Percentiles rank a stretch among this genome's conserved stretches.
Conservation (phyloP, 2,113 vertebrate genomes). For the Gymnorhina tibicen region DNA sequence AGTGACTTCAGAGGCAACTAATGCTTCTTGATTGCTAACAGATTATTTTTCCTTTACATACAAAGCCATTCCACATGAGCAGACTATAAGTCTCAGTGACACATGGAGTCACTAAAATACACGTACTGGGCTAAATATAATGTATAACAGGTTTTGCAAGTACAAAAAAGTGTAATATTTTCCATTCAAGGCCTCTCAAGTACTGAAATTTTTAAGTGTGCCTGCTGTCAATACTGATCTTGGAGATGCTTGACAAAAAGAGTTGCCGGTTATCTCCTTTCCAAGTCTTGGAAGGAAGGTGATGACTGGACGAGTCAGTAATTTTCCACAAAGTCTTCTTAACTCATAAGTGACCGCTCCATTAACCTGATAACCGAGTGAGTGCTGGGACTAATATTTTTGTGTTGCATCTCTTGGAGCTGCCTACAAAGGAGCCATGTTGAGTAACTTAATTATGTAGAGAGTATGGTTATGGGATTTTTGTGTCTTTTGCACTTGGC, state of each 20-base stretch:
- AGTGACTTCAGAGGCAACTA: constrained; percentile 24
- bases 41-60: constrained; percentile 14
- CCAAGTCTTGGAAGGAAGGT: background rate
- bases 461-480: background rate
- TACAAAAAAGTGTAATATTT: constrained; percentile 3
- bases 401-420: background rate
- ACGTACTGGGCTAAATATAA: background rate
- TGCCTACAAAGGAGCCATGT: rapidly evolving
- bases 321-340: background rate
- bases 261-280: background rate
- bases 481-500: background rate
- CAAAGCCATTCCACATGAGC: background rate
- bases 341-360: background rate
- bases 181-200: background rate
- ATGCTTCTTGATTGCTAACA: background rate
- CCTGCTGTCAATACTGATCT: background rate
- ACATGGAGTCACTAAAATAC: background rate
- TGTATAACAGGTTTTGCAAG: background rate
- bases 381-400: background rate
- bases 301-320: background rate
- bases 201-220: background rate
- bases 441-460: background rate
- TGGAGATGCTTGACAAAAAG: background rate
- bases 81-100: background rate
- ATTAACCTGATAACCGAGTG: background rate